phyloP scores from a whole-genome alignment of 2,113 vertebrate genomes.

The Xyliphius kryptos region DNA sequence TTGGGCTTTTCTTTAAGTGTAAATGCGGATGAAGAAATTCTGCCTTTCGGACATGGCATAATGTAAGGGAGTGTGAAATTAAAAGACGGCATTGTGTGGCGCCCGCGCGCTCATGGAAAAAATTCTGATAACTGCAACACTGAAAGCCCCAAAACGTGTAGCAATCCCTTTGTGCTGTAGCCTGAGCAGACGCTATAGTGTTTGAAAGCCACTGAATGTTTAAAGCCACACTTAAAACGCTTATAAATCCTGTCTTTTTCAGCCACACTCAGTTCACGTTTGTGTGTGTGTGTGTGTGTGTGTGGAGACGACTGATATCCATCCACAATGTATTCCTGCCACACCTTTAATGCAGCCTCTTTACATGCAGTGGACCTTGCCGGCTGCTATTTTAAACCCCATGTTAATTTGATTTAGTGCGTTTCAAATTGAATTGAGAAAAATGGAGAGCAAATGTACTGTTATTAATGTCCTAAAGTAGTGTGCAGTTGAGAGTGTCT shows the following conservation, averaged over 20 bases:
- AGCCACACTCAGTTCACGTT: conserved; percentile 32
- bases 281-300: conserved; percentile 23
- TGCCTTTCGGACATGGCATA: conserved; percentile 68
- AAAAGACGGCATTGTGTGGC: conserved; percentile 65
- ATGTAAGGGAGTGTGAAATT: conserved; percentile 75
- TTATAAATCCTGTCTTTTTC: conserved; percentile 51
- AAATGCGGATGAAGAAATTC: conserved; percentile 69
- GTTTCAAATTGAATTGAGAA: conserved; percentile 59
- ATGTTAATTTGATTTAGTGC: conserved; percentile 66
- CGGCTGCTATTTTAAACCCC: conserved; percentile 53
- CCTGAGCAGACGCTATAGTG: conserved; percentile 64
- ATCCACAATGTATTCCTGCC: conserved; percentile 36
- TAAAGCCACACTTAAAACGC: conserved; percentile 62
- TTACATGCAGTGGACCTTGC: conserved; percentile 53
- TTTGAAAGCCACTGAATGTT: conserved; percentile 60
- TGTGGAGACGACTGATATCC: conserved; percentile 18
- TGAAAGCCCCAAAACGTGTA: conserved; percentile 70
- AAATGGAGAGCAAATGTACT: conserved; percentile 53
- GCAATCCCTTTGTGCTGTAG: conserved; percentile 66
- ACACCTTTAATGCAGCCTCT: conserved; percentile 58
- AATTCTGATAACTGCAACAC: conserved; percentile 73
- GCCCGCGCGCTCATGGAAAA: conserved; percentile 63
- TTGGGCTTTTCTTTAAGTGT: conserved; percentile 60
- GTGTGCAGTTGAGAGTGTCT: conserved; percentile 50
- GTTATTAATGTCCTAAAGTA: conserved; percentile 65